Evolutionary conservation across 2,113 vertebrate genomes (phyloP).

Genomic region (Cacatua alba): DNA sequence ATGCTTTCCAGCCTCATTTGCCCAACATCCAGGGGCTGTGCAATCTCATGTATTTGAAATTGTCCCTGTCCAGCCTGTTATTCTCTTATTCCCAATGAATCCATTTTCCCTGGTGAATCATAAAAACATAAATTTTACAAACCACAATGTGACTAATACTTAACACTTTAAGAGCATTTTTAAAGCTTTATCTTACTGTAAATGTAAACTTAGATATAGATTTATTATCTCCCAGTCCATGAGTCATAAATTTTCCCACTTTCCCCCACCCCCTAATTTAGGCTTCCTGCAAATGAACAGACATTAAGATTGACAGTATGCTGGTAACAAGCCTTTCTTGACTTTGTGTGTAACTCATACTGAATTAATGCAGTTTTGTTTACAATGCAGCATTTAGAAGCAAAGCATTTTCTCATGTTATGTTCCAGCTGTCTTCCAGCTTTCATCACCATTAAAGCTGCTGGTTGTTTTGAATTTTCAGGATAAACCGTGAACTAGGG

Average conservation of each 20-base stretch:
- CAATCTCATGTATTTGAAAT: neutral
- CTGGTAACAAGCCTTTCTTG: neutral
- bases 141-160: neutral
- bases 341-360: neutral
- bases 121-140: neutral
- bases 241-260: neutral
- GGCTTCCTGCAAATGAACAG: slow-evolving; percentile 2
- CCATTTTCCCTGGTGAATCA: neutral
- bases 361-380: slow-evolving; percentile 21
- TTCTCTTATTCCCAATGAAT: neutral
- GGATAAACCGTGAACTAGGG: neutral
- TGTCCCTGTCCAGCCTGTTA: neutral
- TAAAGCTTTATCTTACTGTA: neutral
- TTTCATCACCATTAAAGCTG: neutral
- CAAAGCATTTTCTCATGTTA: slow-evolving; percentile 2
- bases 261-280: neutral
- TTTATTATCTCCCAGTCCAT: neutral
- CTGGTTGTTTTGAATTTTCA: neutral
- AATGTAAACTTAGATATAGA: neutral
- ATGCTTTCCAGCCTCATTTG: neutral
- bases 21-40: neutral
- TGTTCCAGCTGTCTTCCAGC: neutral
- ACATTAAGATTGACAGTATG: neutral
- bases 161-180: neutral
- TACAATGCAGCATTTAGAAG: slow-evolving; percentile 13